Evolutionary conservation across 2,797 vertebrate species (phyloP), one percentile per base, ranked within the genome.

Genomic region (Erithacus rubecula): DNA sequence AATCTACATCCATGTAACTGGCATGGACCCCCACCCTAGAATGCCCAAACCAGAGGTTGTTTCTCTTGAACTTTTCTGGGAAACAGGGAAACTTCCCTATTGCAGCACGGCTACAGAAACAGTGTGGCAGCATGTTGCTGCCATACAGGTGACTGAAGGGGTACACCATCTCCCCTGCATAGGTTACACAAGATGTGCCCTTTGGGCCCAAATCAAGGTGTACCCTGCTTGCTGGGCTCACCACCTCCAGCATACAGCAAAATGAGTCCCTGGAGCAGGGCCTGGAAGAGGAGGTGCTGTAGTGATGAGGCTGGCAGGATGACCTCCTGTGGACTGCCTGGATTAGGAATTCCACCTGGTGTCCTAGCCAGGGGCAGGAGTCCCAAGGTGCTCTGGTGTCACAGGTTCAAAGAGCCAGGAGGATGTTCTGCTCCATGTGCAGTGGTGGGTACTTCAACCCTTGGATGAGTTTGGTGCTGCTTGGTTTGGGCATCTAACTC

Each of bases 371-470:
- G 41, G 47, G 32, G 10, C 34, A 21, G 41, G 41, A 87, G 59
- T 43, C 51, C n/a, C 5, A 8, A 19, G 39, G 19, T 41, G 36
- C 36, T 58, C 39, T 1, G 1, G 5, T 43, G 69, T 18, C 68
- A 23, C 30, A 15, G 43, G 15, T 26, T 8, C 27, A 47, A 49
- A 6, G 10, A 58, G 30, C 36, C 23, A 23, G 83, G 41, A 72
- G 51, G 46, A 43, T 79, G 59, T 37, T 89, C 11, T 71, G 44
- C 71, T 76, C 56, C 12, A 1, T n/a, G 22, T 30, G 26, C 26
- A 15, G 72, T 5, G 9, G 5, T 0, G 3, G 18, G 11, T 5
- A 2, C 16, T 30, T 67, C 0, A 0, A 34, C 26, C 47, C n/a
- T 47, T 44, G 59, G 22, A 4, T 29, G 16, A 51, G 39, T 34